phyloP scores from a whole-genome alignment of 1,140 invertebrate genomes.

The Drosophila willistoni region DNA sequence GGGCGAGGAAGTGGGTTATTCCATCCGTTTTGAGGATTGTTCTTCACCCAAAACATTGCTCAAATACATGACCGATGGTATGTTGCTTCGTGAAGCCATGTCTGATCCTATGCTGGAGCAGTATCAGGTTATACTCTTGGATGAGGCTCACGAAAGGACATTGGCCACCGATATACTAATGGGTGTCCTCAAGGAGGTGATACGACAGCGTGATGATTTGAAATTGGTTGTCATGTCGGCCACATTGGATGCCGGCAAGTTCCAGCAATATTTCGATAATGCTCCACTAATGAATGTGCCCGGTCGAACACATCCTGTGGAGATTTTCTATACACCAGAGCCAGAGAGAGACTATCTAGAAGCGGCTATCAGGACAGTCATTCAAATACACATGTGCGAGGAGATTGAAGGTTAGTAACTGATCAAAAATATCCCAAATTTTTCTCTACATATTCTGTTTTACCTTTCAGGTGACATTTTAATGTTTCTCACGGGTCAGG shows the following conservation, averaged over 20 bases:
- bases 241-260: constrained; percentile 99
- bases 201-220: constrained; percentile 95
- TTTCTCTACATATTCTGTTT: neutral
- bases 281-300: constrained; percentile 99
- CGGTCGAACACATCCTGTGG: constrained; percentile 95
- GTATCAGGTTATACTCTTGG: constrained; percentile 97
- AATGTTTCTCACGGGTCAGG: constrained; percentile 97
- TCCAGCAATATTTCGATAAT: constrained; percentile 99
- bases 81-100: constrained; percentile 99
- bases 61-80: constrained; percentile 99
- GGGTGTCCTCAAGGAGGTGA: constrained; percentile 99
- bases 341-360: constrained; percentile 99
- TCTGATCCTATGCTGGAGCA: constrained; percentile 98
- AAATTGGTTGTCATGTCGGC: constrained; percentile 99
- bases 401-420: constrained; percentile 88
- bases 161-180: constrained; percentile 99
- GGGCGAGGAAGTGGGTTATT: constrained; percentile 98
- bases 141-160: constrained; percentile 99
- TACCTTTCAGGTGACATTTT: constrained; percentile 90
- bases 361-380: constrained; percentile 98
- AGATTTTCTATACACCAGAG: constrained; percentile 99
- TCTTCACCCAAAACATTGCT: constrained; percentile 96
- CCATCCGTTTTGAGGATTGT: constrained; percentile 99
- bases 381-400: constrained; percentile 99
- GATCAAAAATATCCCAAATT: neutral